These are phyloP conservation scores for Chalcosyrphus nemorum DNA, from an alignment of 2,888 invertebrate genomes.

Conservation along the genomic window DNA sequence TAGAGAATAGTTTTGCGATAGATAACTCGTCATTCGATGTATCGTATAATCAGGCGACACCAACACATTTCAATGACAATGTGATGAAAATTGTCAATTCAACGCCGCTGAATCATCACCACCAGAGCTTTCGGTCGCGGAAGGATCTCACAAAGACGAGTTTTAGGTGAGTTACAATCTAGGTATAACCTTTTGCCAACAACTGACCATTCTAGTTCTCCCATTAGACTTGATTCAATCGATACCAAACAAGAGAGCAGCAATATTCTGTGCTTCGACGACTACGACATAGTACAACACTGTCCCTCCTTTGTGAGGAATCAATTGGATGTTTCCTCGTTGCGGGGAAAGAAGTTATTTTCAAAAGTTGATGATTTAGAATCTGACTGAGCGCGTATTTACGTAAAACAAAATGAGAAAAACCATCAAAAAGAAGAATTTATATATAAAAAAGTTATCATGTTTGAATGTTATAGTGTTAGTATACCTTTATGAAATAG, in stretches of 20 bases:
- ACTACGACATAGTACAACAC: conserved; percentile 73
- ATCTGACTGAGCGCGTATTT: conserved; percentile 69
- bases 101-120: conserved; percentile 80
- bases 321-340: conserved; percentile 77
- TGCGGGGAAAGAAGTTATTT: conserved; percentile 79
- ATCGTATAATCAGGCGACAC: conserved; percentile 76
- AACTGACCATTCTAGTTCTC: background rate
- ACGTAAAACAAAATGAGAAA: conserved; percentile 7
- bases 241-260: conserved; percentile 67
- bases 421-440: conserved; percentile 7
- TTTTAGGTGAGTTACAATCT: conserved; percentile 71
- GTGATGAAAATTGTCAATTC: conserved; percentile 78
- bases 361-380: conserved; percentile 77
- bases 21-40: conserved; percentile 76
- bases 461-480: conserved; percentile 55
- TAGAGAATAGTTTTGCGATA: conserved; percentile 73
- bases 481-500: conserved; percentile 26
- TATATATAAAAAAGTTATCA: conserved; percentile 44
- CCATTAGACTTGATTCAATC: conserved; percentile 70
- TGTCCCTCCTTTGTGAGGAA: conserved; percentile 73
- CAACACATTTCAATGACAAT: conserved; percentile 73
- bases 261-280: conserved; percentile 74
- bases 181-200: too few relatives aligned
- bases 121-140: conserved; percentile 76
- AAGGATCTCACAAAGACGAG: conserved; percentile 77